These are phyloP conservation scores for Cephus sareptanus DNA, from an alignment of 2,888 invertebrate genomes.

Conservation along the genomic window DNA sequence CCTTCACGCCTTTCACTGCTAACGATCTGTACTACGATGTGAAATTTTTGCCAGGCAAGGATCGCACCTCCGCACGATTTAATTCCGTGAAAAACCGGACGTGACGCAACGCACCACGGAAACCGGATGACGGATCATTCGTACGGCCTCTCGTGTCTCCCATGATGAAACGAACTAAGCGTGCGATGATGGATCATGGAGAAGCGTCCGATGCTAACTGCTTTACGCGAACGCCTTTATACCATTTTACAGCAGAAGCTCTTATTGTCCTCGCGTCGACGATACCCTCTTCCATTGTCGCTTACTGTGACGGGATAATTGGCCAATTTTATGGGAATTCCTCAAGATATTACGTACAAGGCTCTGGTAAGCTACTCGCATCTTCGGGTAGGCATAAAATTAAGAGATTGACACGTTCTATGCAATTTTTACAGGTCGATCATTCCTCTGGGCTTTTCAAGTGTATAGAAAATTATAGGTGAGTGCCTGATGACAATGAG, in stretches of 20 bases:
- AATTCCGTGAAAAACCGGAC: constrained; percentile 32
- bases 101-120: constrained; percentile 48
- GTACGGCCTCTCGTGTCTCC: constrained; percentile 31
- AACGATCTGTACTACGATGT: neutral
- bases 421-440: neutral
- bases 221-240: constrained; percentile 29
- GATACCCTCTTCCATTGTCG: constrained; percentile 31
- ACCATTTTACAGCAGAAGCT: constrained; percentile 25
- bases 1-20: constrained; percentile 13
- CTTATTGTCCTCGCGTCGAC: constrained; percentile 35
- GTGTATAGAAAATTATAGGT: neutral
- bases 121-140: constrained; percentile 61
- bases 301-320: constrained; percentile 46
- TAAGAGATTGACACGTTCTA: neutral
- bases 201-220: constrained; percentile 38
- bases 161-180: constrained; percentile 41
- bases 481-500: neutral
- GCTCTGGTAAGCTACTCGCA: neutral
- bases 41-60: constrained; percentile 21
- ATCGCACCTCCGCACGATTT: neutral
- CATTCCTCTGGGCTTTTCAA: neutral
- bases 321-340: constrained; percentile 51
- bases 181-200: constrained; percentile 61
- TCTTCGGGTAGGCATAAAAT: neutral
- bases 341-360: constrained; percentile 6